Conservation (phyloP, 1,140 invertebrate species). For the Aphaenogaster floridana region DNA sequence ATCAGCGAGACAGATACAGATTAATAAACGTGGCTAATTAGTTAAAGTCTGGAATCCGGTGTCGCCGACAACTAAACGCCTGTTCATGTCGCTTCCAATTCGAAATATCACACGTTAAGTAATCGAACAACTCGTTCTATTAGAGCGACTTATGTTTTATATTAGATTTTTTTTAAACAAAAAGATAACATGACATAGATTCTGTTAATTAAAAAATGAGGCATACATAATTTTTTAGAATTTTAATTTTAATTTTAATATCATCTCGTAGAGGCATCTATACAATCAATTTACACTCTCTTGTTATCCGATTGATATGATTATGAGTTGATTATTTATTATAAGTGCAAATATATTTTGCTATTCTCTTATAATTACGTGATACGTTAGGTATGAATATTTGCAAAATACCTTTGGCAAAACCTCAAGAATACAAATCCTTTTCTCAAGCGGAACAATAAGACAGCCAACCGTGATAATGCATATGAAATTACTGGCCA, state of each 20-base stretch:
- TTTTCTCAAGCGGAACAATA: conserved; percentile 8
- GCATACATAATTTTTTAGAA: not conserved
- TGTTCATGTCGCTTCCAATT: not conserved
- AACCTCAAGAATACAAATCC: not conserved
- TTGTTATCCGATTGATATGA: not conserved
- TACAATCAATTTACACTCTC: not conserved
- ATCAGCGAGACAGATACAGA: conserved; percentile 9
- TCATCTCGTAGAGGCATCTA: not conserved
- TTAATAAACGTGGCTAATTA: conserved; percentile 54
- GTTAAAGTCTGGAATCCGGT: conserved; percentile 11
- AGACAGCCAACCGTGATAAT: conserved; percentile 14
- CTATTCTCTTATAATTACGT: not conserved
- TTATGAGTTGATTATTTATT: conserved; percentile 1
- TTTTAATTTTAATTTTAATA: not conserved
- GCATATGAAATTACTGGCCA: conserved; percentile 51
- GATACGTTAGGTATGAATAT: not conserved
- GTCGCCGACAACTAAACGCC: conserved; percentile 1
- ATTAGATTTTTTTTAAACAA: not conserved
- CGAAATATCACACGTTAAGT: not conserved
- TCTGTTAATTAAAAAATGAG: not conserved
- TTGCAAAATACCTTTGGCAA: conserved; percentile 15
- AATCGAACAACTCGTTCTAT: not conserved
- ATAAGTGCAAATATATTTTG: not conserved
- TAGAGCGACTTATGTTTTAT: not conserved
- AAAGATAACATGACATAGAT: not conserved